Conservation (phyloP, 2,113 vertebrate genomes). For the Theristicus caerulescens region DNA sequence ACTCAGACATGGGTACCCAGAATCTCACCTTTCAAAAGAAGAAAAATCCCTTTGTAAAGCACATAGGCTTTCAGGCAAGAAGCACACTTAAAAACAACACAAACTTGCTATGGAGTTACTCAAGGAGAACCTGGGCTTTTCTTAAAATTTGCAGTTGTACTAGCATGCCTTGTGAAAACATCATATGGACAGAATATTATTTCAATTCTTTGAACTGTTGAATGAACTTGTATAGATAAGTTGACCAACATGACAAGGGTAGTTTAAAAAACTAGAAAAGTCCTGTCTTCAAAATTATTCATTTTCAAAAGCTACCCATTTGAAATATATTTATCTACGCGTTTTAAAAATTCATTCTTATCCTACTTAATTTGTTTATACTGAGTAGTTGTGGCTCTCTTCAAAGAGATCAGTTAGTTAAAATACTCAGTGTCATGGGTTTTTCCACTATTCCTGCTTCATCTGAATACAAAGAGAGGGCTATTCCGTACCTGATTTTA, state of each 20-base stretch:
- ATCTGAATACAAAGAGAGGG: not conserved
- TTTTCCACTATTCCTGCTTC: not conserved
- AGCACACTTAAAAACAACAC: not conserved
- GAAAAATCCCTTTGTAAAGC: not conserved
- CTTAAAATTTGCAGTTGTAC: not conserved
- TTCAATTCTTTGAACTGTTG: not conserved
- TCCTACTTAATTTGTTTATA: not conserved
- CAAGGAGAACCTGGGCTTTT: not conserved
- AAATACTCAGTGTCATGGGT: not conserved
- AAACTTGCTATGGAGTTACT: not conserved
- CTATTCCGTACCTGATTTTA: not conserved
- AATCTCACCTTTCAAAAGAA: not conserved
- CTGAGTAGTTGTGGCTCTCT: not conserved
- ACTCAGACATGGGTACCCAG: not conserved
- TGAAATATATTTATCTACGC: not conserved
- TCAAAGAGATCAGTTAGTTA: not conserved
- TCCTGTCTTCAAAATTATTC: not conserved
- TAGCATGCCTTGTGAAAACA: not conserved
- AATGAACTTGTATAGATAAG: not conserved
- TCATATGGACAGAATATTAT: not conserved
- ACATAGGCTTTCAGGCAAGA: not conserved
- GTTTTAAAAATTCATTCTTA: not conserved
- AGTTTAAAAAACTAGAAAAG: not conserved
- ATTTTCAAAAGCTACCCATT: not conserved
- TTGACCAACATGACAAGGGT: not conserved